Evolutionary conservation across 2,797 vertebrate genomes (phyloP).

Genomic region (Numenius phaeopus): DNA sequence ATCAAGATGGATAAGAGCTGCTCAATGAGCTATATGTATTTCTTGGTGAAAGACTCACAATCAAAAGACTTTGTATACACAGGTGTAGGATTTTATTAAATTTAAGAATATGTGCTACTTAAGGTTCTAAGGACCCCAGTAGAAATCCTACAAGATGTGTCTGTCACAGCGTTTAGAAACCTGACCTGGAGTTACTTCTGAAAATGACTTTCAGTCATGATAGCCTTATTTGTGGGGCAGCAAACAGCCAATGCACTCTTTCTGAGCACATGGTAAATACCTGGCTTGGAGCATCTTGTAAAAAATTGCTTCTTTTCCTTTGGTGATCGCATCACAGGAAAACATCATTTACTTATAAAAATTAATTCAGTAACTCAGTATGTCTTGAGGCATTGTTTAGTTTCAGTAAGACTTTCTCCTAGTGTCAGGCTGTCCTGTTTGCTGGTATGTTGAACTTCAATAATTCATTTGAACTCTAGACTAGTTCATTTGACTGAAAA

Average conservation of each 20-base stretch:
- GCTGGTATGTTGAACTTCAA: not conserved
- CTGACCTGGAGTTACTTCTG: not conserved
- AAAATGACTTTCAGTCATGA: not conserved
- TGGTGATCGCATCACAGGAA: not conserved
- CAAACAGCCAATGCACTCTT: not conserved
- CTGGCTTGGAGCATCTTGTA: not conserved
- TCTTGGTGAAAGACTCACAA: not conserved
- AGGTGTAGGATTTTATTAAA: not conserved
- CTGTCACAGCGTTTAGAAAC: not conserved
- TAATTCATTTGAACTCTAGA: not conserved
- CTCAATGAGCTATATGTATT: accelerated
- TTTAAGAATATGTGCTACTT: not conserved
- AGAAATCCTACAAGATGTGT: not conserved
- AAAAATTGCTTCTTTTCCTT: not conserved
- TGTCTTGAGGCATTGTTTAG: not conserved
- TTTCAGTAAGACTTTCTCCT: not conserved
- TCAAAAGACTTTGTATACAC: not conserved
- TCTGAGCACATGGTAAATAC: not conserved
- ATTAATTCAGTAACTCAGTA: not conserved
- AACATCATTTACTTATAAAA: not conserved
- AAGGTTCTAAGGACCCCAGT: not conserved
- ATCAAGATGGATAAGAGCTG: not conserved
- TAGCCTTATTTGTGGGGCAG: not conserved
- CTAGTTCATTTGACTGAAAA: not conserved
- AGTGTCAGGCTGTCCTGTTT: not conserved